Conservation (phyloP, 1,140 invertebrate species). For the Aporrectodea caliginosa region DNA sequence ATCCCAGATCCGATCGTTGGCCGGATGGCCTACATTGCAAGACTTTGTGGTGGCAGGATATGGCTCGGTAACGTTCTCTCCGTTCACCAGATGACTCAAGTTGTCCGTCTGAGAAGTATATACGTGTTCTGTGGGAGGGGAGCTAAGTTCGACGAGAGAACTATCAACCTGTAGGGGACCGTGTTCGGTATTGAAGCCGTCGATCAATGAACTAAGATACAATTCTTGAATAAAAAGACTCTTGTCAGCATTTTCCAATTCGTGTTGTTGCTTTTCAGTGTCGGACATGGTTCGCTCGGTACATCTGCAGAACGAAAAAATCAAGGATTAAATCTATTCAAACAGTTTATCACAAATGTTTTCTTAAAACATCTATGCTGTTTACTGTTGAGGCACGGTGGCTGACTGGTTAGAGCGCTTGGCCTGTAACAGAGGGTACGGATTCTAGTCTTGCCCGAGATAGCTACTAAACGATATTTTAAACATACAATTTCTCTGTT, state of each 20-base stretch:
- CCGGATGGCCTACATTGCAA: background rate
- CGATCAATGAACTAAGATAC: background rate
- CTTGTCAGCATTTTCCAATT: background rate
- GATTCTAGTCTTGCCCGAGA: too few species aligned
- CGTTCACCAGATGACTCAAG: background rate
- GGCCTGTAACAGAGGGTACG: background rate
- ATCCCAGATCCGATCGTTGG: background rate
- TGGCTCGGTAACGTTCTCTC: background rate
- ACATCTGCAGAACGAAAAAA: background rate
- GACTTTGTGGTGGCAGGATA: background rate
- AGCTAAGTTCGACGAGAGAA: background rate
- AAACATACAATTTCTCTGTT: background rate
- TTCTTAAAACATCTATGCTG: background rate
- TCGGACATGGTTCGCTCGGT: background rate
- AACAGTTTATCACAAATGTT: background rate
- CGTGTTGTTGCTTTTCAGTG: background rate
- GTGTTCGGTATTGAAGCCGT: background rate
- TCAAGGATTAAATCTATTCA: background rate
- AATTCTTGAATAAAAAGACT: background rate
- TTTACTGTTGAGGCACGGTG: background rate
- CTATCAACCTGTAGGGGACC: background rate
- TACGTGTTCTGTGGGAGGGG: background rate
- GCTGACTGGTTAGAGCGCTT: background rate
- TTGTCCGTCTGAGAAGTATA: background rate
- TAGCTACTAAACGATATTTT: too few species aligned